phyloP scores from a whole-genome alignment of 92 coral and sea anemone species.

The Epizoanthus rinbou region DNA sequence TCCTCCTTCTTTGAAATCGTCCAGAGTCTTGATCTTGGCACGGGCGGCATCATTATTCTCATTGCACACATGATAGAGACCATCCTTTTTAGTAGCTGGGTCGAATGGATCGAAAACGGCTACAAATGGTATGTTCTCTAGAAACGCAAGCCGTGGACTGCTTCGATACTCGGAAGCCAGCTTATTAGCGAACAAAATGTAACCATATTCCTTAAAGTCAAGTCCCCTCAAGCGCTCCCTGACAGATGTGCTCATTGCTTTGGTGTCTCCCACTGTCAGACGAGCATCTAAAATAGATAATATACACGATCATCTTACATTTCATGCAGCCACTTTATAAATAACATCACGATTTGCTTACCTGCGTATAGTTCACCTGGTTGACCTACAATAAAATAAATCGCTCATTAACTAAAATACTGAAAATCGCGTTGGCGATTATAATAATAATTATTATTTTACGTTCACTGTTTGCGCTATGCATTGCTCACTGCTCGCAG shows the following conservation, averaged over 20 bases:
- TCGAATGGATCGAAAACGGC: constrained; percentile 69
- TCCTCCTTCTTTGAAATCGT: constrained; percentile 54
- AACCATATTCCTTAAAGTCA: constrained; percentile 56
- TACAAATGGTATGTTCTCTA: constrained; percentile 64
- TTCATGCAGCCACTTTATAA: too few relatives aligned
- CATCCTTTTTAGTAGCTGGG: constrained; percentile 45
- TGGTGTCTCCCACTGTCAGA: constrained; percentile 23
- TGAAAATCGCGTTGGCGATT: too few relatives aligned
- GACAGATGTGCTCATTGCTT: constrained; percentile 31
- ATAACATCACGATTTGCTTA: too few relatives aligned
- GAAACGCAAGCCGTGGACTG: constrained; percentile 49
- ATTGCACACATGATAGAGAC: constrained; percentile 56
- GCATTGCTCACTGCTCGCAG: too few relatives aligned
- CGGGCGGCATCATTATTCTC: constrained; percentile 65
- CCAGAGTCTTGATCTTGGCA: constrained; percentile 47
- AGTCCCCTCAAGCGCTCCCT: constrained; percentile 47
- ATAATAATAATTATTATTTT: too few relatives aligned
- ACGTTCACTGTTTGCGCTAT: too few relatives aligned
- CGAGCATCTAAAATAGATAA: not conserved
- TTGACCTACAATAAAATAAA: too few relatives aligned
- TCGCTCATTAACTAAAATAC: too few relatives aligned
- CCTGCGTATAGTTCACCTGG: too few relatives aligned
- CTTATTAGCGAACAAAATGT: constrained; percentile 60
- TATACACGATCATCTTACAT: not conserved
- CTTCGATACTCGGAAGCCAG: constrained; percentile 55